Evolutionary conservation across 2,113 vertebrate species (phyloP), one percentile per base, ranked within the genome.

Genomic region (Atlantisia rogersi): DNA sequence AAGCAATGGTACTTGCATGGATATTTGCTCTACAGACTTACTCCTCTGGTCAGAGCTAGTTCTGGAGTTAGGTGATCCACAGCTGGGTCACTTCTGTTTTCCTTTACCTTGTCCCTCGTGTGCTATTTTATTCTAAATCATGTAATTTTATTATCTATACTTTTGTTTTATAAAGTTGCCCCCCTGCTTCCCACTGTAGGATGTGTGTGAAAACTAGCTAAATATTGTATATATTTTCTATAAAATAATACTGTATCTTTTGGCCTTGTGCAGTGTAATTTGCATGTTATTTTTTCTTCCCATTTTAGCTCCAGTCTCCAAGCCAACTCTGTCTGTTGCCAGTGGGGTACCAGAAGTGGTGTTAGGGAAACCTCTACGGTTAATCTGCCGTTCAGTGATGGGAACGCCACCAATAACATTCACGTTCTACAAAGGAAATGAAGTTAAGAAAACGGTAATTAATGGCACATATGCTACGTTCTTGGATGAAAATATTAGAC

Each of bases 391-490:
- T 37, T 95, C 88, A 17, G 28, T 10, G 11, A 79, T 26, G 40
- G 97, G 97, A 75, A 98, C 97, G 6, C 97, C 94, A 1, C 97
- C 97, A 39, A 97, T 97, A 74, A 96, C 59, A 6, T 98, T 97
- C 69, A 95, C 75, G 16, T 94, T 98, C 75, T 94, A 95, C 91
- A 96, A 93, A 82, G 97, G 92, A 65, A 32, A 79, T 56, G 46
- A 94, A n/a, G 14, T 67, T 11, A 86, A 84, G 65, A 78, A 86
- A 87, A 82, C 0, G 32, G 82, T 88, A 19, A 24, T 28, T 50
- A 84, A 87, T 79, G 71, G 95, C 25, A 77, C 60, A 5, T 84
- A 93, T 28, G 97, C 97, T 50, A n/a, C 2, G 0, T 98, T 98
- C 81, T 60, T 63, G 58, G 93, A 97, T 59, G 89, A 90, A 77